Base-by-base conservation (phyloP, 1,140 invertebrate species). In the Caenorhabditis briggsae region DNA sequence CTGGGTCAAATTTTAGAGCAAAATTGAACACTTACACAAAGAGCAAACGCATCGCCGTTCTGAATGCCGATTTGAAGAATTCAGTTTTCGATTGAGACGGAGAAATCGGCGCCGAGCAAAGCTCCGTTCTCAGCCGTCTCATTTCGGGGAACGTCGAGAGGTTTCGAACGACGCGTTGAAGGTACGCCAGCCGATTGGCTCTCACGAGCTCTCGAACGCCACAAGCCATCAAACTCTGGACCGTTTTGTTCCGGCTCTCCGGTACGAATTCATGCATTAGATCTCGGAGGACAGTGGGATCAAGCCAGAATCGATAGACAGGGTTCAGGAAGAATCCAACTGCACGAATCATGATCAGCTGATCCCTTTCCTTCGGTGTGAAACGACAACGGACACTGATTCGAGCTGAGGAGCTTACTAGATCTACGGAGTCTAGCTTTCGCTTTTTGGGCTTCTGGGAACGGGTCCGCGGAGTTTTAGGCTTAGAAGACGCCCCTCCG, bases 251-350 rank as follows among this genome's bases (percentile, higher is more conserved):
- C 23, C 78, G 70, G 8, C 59, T 88, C 50, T 86, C 91, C 48
- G 91, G 91, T 7, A 91, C 89, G 58, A 90, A 89, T 82, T 91
- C 90, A 82, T 91, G 91, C 91, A 91, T 91, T 23, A 92, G 83
- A 48, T 92, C 90, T 12, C 91, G 82, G 53, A 91, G 89, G 12
- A 91, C 91, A 7, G 87, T 87, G 3, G 91, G 91, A 87, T 92
- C 84, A 7, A 92, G 74, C 91, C 91, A 91, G 85, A 91, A 92
- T 61, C 91, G 84, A 53, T 91, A 85, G 74, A 91, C 86, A 2
- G 91, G 91, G 82, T 91, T 91, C 58, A 91, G 74, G 82, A 91
- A 91, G 83, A 90, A 91, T 43, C 91, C 90, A 25, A 91, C 85
- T 0, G 90, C 90, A 23, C 91, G 89, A 48, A 91, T 92, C n/a